These are phyloP conservation scores for Coregonus ussuriensis DNA, from an alignment of 2,797 vertebrate genomes.

Conservation along the genomic window DNA sequence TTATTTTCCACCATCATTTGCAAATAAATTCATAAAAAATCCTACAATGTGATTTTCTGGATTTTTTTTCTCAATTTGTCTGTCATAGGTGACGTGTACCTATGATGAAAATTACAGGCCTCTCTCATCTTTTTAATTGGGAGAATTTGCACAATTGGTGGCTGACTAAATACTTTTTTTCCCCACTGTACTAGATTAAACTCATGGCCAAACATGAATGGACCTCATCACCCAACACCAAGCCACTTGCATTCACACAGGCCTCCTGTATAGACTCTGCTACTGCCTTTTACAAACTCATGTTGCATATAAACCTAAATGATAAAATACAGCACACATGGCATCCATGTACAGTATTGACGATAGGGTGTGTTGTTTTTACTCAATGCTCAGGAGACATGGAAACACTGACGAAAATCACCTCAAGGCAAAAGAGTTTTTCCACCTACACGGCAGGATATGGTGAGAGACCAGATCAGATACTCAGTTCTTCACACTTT, in stretches of 20 bases:
- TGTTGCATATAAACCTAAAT: neutral
- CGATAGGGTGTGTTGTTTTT: constrained; percentile 28
- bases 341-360: constrained; percentile 4
- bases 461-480: constrained; percentile 50
- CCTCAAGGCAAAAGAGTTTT: constrained; percentile 46
- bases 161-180: too few relatives aligned
- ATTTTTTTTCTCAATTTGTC: too few relatives aligned
- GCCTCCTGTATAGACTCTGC: neutral
- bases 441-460: constrained; percentile 57
- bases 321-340: neutral
- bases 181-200: neutral
- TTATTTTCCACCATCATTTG: too few relatives aligned
- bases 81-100: too few relatives aligned
- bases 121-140: too few relatives aligned
- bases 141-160: too few relatives aligned
- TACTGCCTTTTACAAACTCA: neutral
- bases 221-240: neutral
- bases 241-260: neutral
- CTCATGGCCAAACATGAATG: neutral
- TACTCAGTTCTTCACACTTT: constrained; percentile 21
- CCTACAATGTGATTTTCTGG: too few relatives aligned
- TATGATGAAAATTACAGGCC: too few relatives aligned
- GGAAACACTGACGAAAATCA: constrained; percentile 31
- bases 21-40: too few relatives aligned
- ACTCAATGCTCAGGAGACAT: constrained; percentile 38